Evolutionary conservation across 2,888 invertebrate species (phyloP).

Genomic region (Ecdyonurus torrentis): DNA sequence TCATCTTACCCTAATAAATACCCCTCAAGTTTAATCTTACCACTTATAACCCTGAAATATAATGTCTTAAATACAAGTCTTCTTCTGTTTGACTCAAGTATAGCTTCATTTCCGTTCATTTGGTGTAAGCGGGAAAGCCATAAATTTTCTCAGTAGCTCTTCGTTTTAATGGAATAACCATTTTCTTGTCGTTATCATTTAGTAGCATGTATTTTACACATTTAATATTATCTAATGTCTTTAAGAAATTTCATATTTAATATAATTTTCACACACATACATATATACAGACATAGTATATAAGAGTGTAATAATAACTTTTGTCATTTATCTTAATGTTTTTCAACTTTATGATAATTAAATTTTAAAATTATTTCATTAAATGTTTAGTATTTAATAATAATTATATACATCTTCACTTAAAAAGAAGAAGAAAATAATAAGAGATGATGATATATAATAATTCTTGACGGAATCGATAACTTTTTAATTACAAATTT

Average conservation of each 20-base stretch:
- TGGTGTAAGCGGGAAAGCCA: constrained; percentile 1
- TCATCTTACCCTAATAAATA: not conserved
- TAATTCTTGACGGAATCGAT: no score
- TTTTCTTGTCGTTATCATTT: not conserved
- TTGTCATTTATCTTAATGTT: no score
- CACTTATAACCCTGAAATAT: not conserved
- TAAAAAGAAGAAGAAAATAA: no score
- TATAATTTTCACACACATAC: no score
- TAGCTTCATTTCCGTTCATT: constrained; percentile 3
- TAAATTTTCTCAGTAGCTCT: not conserved
- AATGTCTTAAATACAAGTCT: not conserved
- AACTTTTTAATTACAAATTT: no score
- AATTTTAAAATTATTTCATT: no score
- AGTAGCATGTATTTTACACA: not conserved
- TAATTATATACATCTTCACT: no score
- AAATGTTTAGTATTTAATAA: no score
- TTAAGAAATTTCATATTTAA: not conserved
- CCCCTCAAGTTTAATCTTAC: not conserved
- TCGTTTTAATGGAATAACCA: not conserved
- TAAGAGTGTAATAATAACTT: no score
- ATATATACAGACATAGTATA: no score
- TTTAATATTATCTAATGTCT: not conserved
- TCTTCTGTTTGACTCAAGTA: not conserved
- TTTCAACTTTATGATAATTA: no score
- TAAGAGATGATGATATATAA: no score